Conservation (phyloP, 2,113 vertebrate genomes). For the Zosterops hypoxanthus region DNA sequence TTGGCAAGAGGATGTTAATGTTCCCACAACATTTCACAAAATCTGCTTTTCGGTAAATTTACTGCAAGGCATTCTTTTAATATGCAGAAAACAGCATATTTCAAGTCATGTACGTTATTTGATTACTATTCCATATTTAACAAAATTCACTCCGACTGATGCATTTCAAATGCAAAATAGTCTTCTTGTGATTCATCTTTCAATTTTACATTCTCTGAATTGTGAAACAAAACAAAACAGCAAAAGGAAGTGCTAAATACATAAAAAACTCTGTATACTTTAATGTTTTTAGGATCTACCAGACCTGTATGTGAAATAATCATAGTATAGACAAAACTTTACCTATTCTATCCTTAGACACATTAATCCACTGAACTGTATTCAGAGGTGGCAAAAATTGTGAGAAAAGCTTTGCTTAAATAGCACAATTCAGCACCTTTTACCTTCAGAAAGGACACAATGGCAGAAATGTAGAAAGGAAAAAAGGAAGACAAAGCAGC, state of each 20-base stretch:
- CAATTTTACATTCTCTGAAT: slow-evolving; percentile 29
- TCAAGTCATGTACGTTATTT: slow-evolving; percentile 31
- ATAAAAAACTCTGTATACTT: not conserved
- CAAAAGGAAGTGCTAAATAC: slow-evolving; percentile 20
- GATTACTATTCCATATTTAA: slow-evolving; percentile 49
- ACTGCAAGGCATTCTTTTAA: slow-evolving; percentile 48
- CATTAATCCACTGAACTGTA: not conserved
- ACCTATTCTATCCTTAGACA: not conserved
- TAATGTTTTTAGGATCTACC: not conserved
- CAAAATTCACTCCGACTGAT: slow-evolving; percentile 51
- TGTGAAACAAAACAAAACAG: slow-evolving; percentile 45
- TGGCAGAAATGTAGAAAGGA: not conserved
- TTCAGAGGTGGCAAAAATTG: not conserved
- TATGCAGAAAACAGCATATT: slow-evolving; percentile 46
- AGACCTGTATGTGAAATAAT: not conserved
- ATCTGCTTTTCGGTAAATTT: slow-evolving; percentile 53
- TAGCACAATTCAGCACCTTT: not conserved
- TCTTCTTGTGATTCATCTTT: slow-evolving; percentile 35
- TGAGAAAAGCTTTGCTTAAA: not conserved
- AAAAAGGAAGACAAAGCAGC: not conserved
- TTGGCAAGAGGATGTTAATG: slow-evolving; percentile 30
- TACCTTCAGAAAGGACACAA: not conserved
- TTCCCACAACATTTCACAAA: slow-evolving; percentile 43
- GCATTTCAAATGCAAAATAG: slow-evolving; percentile 55
- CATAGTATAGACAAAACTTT: not conserved